Conservation (phyloP, 2,113 vertebrate genomes). For the Lophius piscatorius region DNA sequence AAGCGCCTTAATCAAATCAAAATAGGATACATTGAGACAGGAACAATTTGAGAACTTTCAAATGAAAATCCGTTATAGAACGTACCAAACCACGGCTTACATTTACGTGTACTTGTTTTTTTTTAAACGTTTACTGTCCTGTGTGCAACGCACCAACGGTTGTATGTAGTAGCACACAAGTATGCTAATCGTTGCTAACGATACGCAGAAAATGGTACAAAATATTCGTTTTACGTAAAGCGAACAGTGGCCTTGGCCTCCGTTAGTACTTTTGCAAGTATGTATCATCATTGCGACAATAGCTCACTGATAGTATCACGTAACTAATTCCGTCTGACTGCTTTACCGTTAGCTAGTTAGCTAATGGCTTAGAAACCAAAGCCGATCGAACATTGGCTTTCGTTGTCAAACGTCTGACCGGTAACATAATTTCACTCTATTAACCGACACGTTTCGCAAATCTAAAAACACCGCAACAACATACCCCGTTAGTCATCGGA, state of each 20-base stretch:
- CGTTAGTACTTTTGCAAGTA: background rate
- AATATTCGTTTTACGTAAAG: too few relatives aligned
- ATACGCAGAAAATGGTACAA: too few relatives aligned
- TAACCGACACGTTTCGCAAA: background rate
- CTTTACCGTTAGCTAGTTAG: conserved; percentile 1
- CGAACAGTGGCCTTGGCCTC: background rate
- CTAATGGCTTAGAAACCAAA: conserved; percentile 12
- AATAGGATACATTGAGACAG: background rate
- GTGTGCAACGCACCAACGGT: conserved; percentile 13
- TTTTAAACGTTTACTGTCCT: conserved; percentile 2
- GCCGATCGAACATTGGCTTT: conserved; percentile 40
- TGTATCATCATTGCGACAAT: accelerated
- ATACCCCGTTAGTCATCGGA: background rate
- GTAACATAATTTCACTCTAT: background rate
- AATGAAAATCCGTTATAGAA: too few relatives aligned
- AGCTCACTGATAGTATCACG: background rate
- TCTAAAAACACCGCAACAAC: background rate
- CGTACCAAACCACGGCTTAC: too few relatives aligned
- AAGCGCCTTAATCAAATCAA: too few relatives aligned
- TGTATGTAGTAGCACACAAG: too few relatives aligned
- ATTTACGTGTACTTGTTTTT: background rate
- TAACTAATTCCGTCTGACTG: background rate
- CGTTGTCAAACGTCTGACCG: background rate
- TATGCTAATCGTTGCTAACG: conserved; percentile 42
- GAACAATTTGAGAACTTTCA: too few relatives aligned